phyloP scores from a whole-genome alignment of 2,797 vertebrate species.

The Acipenser ruthenus region DNA sequence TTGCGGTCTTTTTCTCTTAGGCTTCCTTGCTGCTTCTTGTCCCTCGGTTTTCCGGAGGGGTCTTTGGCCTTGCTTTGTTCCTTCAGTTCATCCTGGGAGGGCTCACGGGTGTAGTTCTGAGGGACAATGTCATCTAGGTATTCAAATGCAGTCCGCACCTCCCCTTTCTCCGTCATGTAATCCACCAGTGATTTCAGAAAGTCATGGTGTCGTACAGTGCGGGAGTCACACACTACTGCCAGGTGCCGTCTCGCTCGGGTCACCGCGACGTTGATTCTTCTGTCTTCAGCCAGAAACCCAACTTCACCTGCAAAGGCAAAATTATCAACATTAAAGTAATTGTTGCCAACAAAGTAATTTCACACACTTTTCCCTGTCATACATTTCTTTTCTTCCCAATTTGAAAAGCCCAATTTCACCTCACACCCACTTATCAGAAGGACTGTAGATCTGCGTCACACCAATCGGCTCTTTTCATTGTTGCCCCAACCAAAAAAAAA shows the following conservation, averaged over 20 bases:
- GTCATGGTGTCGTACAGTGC: conserved; percentile 63
- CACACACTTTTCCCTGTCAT: too few species aligned
- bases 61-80: conserved; percentile 26
- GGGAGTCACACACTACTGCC: conserved; percentile 75
- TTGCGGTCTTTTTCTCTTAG: neutral
- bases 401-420: too few species aligned
- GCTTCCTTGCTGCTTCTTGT: neutral
- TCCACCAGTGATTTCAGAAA: conserved; percentile 73
- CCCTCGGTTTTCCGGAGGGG: neutral
- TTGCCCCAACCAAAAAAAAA: too few species aligned
- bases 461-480: too few species aligned
- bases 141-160: conserved; percentile 82
- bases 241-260: conserved; percentile 88
- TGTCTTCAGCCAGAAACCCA: conserved; percentile 86
- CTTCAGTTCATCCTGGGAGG: conserved; percentile 19
- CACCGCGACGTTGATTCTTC: conserved; percentile 87
- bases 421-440: too few species aligned
- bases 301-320: conserved; percentile 69
- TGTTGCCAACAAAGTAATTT: too few species aligned
- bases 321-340: neutral
- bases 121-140: conserved; percentile 76
- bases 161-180: conserved; percentile 64
- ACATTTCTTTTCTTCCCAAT: neutral
- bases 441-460: neutral
- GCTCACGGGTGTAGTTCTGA: conserved; percentile 61